A percentile compares a stretch with the other conserved stretches of the same genome.
Conservation (phyloP, 2,797 vertebrate species). For the Pteronotus mesoamericanus region DNA sequence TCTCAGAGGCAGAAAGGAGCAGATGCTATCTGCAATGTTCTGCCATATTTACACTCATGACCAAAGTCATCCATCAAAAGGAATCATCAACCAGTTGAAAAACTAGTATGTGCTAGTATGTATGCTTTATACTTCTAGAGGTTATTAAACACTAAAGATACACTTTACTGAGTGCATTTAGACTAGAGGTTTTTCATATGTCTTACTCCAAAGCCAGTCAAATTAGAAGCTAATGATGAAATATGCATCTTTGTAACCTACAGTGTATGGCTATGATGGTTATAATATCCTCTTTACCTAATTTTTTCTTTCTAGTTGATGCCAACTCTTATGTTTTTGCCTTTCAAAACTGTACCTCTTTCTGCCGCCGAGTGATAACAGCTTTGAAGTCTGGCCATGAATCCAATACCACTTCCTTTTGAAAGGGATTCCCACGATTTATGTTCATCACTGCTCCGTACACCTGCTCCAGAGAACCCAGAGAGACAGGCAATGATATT, state of each 20-base stretch:
- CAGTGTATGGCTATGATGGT: not conserved
- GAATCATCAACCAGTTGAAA: not conserved
- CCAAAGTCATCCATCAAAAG: not conserved
- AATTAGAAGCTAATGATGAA: not conserved
- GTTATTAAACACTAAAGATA: not conserved
- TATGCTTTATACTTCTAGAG: not conserved
- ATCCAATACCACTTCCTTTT: slow-evolving; percentile 76
- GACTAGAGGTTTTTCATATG: not conserved
- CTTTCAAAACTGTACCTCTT: slow-evolving; percentile 59
- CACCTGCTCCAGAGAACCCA: slow-evolving; percentile 55
- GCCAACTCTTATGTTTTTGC: not conserved
- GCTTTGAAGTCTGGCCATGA: slow-evolving; percentile 78
- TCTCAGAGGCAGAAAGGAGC: not conserved
- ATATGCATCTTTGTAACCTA: not conserved
- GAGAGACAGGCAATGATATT: not conserved
- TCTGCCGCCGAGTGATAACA: slow-evolving; percentile 66
- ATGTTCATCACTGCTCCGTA: slow-evolving; percentile 79
- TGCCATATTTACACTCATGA: not conserved
- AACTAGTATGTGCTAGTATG: not conserved
- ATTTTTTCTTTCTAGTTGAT: not conserved
- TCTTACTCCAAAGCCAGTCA: not conserved
- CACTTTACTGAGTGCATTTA: not conserved
- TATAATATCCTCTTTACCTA: not conserved
- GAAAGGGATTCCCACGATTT: slow-evolving; percentile 77
- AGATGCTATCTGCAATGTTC: not conserved